These are phyloP conservation scores for Amphiprion percula DNA, from an alignment of 2,113 vertebrate species.

Conservation along the genomic window DNA sequence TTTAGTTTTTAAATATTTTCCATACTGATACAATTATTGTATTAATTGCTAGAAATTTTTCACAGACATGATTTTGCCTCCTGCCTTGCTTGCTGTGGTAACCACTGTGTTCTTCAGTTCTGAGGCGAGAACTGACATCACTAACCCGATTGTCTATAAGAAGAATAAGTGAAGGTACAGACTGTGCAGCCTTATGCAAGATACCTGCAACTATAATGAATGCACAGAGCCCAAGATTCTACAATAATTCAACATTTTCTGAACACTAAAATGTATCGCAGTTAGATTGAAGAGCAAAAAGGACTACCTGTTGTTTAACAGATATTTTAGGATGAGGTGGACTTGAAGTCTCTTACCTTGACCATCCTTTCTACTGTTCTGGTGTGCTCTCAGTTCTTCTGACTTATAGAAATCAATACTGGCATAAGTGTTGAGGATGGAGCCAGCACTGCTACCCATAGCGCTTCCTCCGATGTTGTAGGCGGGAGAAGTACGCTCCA, in stretches of 20 bases:
- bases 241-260: too few species aligned
- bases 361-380: constrained; percentile 75
- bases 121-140: background rate
- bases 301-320: background rate
- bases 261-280: too few species aligned
- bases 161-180: too few species aligned
- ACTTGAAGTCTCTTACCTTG: constrained; percentile 80
- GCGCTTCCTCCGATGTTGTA: constrained; percentile 73
- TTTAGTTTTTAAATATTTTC: too few species aligned
- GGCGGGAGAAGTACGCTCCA: constrained; percentile 73
- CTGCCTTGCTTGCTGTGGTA: background rate
- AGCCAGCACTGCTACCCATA: constrained; percentile 58
- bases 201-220: too few species aligned
- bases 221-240: too few species aligned
- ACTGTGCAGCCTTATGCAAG: too few species aligned
- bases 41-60: too few species aligned
- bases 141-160: background rate
- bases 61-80: background rate
- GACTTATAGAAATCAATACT: constrained; percentile 89
- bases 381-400: constrained; percentile 78
- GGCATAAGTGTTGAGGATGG: constrained; percentile 84
- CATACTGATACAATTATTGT: too few species aligned
- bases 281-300: background rate
- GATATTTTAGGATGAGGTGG: constrained; percentile 5
- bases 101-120: background rate